Evolutionary conservation across 1,140 invertebrate genomes (phyloP), one percentile per base, ranked within the genome.

Genomic region (Cylas formicarius): DNA sequence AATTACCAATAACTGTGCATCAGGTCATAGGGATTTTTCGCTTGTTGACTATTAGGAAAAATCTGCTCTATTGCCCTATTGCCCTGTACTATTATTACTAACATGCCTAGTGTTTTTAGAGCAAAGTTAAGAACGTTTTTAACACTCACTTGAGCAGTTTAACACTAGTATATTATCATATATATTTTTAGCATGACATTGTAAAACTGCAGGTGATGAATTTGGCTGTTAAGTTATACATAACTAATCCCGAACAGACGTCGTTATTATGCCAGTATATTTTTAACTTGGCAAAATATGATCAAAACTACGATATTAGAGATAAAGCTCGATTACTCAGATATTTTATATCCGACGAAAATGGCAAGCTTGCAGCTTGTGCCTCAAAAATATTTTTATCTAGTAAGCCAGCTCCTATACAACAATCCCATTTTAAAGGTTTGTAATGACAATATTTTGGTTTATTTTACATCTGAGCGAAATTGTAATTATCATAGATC

Each of bases 191-290:
- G 80, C 86, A 96, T 59, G 90, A 96, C 62, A 85, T 93, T 39
- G 93, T 99, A 0, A 97, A 99, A 68, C 72, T 98, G 21, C 96
- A 99, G 76, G 84, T 94, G 26, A 69, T 99, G 0, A 99, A 97
- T 67, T 70, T 99, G 43, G 90, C 94, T 3, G 85, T 94, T 0
- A 98, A 98, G 66, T 71, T 99, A 13, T 94, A 81, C 54, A 70
- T 97, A 13, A 91, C 83, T 11, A 95, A 96, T 71, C 77, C 82
- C 1, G 76, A 82, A 55, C 90, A 95, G 69, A 93, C 90, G 0
- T 76, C 80, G 42, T 69, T 90, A 5, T 72, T 98, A 24, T 91
- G 90, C 61, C 87, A 91, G 60, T 99, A 99, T 67, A 82, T 98
- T 3, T 86, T 98, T 49, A 92, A 92, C 60, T 71, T 99, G 56